Conservation (phyloP, 2,888 invertebrate species). For the Apoderus coryli region DNA sequence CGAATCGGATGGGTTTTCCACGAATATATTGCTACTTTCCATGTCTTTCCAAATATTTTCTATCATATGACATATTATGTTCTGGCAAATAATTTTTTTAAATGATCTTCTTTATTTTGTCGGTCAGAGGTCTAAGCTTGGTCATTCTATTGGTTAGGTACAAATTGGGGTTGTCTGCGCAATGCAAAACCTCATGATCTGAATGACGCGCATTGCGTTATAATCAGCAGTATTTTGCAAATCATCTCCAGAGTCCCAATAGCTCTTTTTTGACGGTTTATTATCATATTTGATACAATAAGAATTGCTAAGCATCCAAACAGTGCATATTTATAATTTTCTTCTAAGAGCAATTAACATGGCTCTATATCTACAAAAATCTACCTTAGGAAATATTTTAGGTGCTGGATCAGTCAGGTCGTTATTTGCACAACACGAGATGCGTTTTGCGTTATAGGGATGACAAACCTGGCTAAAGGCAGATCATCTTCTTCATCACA, state of each 20-base stretch:
- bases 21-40: constrained; percentile 23
- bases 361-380: constrained; percentile 4
- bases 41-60: constrained; percentile 20
- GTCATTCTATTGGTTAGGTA: constrained; percentile 8
- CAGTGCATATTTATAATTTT: constrained; percentile 9
- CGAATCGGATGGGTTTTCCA: constrained; percentile 21
- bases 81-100: constrained; percentile 6
- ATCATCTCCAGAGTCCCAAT: constrained; percentile 12
- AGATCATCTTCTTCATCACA: no score
- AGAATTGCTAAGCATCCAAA: constrained; percentile 13
- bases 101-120: constrained; percentile 8
- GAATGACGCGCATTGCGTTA: constrained; percentile 10
- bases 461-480: no score
- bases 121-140: constrained; percentile 7
- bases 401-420: no score
- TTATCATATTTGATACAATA: constrained; percentile 14
- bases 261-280: constrained; percentile 12
- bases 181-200: constrained; percentile 10
- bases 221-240: constrained; percentile 10
- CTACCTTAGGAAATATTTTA: constrained; percentile 4
- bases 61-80: constrained; percentile 9
- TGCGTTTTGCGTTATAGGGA: no score
- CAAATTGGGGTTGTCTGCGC: constrained; percentile 9
- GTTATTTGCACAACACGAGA: no score
- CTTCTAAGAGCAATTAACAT: constrained; percentile 7